A percentile compares a stretch with the other conserved stretches of the same genome.
Evolutionary conservation across 2,888 invertebrate species (phyloP).

Genomic region (Cerceris rybyensis): DNA sequence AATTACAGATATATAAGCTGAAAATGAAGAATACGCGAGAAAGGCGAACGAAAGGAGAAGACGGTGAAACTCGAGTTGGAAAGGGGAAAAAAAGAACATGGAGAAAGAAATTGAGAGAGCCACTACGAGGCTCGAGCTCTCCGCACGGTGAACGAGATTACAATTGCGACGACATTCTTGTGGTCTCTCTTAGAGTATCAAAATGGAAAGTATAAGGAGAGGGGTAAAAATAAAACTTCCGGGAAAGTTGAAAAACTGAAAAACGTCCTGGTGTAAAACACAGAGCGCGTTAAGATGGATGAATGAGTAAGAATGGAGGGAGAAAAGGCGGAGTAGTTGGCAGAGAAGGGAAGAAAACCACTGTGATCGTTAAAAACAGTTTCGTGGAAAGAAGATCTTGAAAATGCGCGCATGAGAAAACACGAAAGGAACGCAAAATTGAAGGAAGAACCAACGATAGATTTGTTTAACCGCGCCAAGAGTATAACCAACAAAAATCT

Average conservation of each 20-base stretch:
- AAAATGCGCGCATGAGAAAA: too few species aligned
- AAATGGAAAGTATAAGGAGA: not conserved
- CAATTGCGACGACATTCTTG: slow-evolving; percentile 18
- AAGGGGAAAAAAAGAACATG: slow-evolving; percentile 24
- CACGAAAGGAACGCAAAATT: too few species aligned
- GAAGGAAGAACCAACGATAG: too few species aligned
- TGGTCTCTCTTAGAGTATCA: not conserved
- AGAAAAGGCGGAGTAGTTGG: not conserved
- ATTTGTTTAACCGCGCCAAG: too few species aligned
- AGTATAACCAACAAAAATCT: too few species aligned
- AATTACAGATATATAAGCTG: too few species aligned
- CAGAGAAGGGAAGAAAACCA: too few species aligned
- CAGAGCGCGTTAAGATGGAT: too few species aligned
- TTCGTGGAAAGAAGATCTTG: too few species aligned
- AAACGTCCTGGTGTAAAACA: not conserved
- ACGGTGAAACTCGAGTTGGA: slow-evolving; percentile 1
- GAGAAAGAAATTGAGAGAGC: slow-evolving; percentile 19
- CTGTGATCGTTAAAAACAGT: too few species aligned
- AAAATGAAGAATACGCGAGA: too few species aligned
- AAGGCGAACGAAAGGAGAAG: too few species aligned
- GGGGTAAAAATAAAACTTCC: not conserved
- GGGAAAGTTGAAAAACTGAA: slow-evolving; percentile 6
- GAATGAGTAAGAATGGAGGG: not conserved
- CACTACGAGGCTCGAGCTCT: not conserved
- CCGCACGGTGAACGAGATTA: slow-evolving; percentile 24